Base-by-base conservation (phyloP, 1,140 invertebrate species). In the Panagrolaimus sp. region DNA sequence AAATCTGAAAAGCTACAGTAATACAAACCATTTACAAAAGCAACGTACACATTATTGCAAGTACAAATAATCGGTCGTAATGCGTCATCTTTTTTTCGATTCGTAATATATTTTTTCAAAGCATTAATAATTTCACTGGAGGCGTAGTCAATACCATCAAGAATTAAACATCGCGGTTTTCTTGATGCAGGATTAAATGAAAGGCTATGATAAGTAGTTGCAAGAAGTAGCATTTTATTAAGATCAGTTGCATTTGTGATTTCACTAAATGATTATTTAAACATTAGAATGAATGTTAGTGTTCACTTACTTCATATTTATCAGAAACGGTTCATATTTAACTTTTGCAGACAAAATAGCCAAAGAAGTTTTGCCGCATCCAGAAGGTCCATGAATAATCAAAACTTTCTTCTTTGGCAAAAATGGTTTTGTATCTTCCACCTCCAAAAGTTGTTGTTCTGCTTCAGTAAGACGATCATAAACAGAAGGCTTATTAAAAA, bases 291-390 rank as follows among this genome's bases (percentile, higher is more conserved):
- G 28, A 58, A 21, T 21, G 14, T 21, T 0, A 24, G 28, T 15
- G 0, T 21, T 21, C 17, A 58, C 52, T 14, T 3, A 58, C 52
- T 58, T 58, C 52, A 58, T 58, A 58, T 58, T 58, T 4, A 58
- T 26, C 10, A 58, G 14, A 17, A 58, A 58, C 3, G 52, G 52
- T 2, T 58, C 52, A 21, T 58, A 58, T 21, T 58, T 58, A 10
- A 58, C 52, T 14, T 58, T 58, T 12, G 52, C 8, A 21, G 52
- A 21, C 5, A n/a, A n/a, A 28, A 24, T 0, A 58, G 52, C 52
- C 52, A 58, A 58, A 8, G 52, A 58, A 58, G 52, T 58, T 58
- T 58, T 58, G 14, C 52, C 52, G 8, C 52, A 58, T 58, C 52
- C 52, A 58, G 52, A 28, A 2, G 52, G 17, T 5, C 52, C 52